Percentiles rank a stretch among this genome's conserved stretches.
Conservation (phyloP, 2,113 vertebrate genomes). For the Acrocephalus arundinaceus region DNA sequence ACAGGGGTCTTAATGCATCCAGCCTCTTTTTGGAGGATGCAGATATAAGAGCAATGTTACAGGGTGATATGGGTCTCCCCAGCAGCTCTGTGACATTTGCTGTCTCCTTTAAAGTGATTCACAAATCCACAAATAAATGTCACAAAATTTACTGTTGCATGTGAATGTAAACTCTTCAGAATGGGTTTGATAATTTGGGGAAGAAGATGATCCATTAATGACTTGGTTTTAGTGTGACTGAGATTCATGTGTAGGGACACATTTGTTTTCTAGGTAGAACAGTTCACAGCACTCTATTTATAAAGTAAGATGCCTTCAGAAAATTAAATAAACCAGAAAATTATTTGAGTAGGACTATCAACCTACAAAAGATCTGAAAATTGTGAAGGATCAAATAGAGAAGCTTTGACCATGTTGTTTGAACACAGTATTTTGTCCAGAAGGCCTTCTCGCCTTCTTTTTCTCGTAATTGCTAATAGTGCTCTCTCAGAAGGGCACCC, state of each 20-base stretch:
- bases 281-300: not conserved
- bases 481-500: not conserved
- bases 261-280: not conserved
- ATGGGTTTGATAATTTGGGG: not conserved
- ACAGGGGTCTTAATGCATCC: not conserved
- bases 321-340: not conserved
- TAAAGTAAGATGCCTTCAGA: not conserved
- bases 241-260: not conserved
- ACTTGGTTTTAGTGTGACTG: not conserved
- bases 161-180: not conserved
- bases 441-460: not conserved
- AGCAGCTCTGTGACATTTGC: not conserved
- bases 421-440: not conserved
- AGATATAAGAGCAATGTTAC: rapidly evolving
- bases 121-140: not conserved
- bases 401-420: not conserved
- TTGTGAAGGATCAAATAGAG: not conserved
- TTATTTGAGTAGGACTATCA: not conserved
- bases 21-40: not conserved
- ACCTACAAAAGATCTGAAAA: not conserved
- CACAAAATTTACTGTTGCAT: not conserved
- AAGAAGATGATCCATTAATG: not conserved
- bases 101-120: not conserved
- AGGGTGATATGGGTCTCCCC: not conserved
- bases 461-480: not conserved